Base-by-base conservation (phyloP, 2,113 vertebrate species). In the Miniopterus natalensis region DNA sequence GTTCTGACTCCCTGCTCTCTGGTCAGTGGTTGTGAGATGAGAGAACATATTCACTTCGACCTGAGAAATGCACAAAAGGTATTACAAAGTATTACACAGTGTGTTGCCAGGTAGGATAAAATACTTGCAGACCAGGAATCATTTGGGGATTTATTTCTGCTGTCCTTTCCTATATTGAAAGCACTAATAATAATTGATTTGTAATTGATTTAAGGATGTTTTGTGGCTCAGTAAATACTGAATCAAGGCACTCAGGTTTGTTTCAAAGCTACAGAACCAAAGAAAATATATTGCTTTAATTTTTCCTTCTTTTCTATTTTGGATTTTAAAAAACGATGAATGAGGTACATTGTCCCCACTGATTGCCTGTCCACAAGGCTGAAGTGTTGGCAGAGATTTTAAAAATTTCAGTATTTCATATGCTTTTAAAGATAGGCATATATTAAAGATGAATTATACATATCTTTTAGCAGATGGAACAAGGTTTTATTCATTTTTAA, bases 261-360 rank as follows among this genome's bases (percentile, higher is more conserved):
- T 53, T 89, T 96, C 29, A 36, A 94, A 96, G 70, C 12, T 45
- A 74, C 13, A 83, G 53, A 49, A 73, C 11, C 14, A 53, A 88
- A 78, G 31, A 65, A 61, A 85, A 85, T 8, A n/a, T 9, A 25
- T 31, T 79, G 15, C 9, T 92, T 36, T 83, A 59, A 65, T 57
- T 8, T 68, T 70, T 83, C 31, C 25, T 25, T 57, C 27, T 71
- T 57, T 81, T 45, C 40, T 49, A n/a, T 75, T 94, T 86, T 57
- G 29, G 20, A 49, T 42, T 42, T 42, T 84, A 47, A 65, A 84
- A 94, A 79, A 15, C 23, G 36, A 20, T 80, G 80, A 36, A 53
- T 57, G 84, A 75, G 68, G 29, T 27, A 1, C 21, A n/a, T 10
- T 18, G 9, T 71, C 2, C 57, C 23, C 29, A 29, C n/a, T 8